Conservation (phyloP, 2,888 invertebrate species). For the Chrysodeixis includens region DNA sequence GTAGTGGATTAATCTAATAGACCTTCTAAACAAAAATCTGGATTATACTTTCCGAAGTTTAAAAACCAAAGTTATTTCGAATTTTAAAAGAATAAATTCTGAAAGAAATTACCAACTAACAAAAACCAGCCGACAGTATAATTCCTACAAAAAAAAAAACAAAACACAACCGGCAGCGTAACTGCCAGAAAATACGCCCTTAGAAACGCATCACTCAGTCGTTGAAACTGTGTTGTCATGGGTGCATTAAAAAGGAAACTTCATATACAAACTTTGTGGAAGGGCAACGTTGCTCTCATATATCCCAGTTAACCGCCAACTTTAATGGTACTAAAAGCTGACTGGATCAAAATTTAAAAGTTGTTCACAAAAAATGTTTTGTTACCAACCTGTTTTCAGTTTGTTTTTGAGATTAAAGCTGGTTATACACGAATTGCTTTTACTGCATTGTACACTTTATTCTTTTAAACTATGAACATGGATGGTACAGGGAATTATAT, state of each 20-base stretch:
- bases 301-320: conserved; percentile 18
- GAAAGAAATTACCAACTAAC: too few species aligned
- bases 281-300: conserved; percentile 22
- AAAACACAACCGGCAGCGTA: not conserved
- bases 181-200: conserved; percentile 1
- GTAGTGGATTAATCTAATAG: too few species aligned
- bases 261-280: conserved; percentile 23
- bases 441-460: too few species aligned
- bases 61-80: too few species aligned
- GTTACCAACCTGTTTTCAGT: conserved; percentile 2
- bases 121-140: not conserved
- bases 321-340: conserved; percentile 27
- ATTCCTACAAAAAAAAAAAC: not conserved
- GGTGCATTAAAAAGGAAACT: conserved; percentile 34
- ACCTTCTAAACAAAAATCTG: too few species aligned
- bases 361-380: conserved; percentile 19
- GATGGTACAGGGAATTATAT: too few species aligned
- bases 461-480: too few species aligned
- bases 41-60: too few species aligned
- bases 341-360: conserved; percentile 21
- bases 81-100: too few species aligned
- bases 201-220: conserved; percentile 7
- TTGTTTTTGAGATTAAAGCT: not conserved
- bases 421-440: too few species aligned
- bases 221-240: conserved; percentile 28